phyloP scores from a whole-genome alignment of 2,113 vertebrate species.

The Tenrec ecaudatus region DNA sequence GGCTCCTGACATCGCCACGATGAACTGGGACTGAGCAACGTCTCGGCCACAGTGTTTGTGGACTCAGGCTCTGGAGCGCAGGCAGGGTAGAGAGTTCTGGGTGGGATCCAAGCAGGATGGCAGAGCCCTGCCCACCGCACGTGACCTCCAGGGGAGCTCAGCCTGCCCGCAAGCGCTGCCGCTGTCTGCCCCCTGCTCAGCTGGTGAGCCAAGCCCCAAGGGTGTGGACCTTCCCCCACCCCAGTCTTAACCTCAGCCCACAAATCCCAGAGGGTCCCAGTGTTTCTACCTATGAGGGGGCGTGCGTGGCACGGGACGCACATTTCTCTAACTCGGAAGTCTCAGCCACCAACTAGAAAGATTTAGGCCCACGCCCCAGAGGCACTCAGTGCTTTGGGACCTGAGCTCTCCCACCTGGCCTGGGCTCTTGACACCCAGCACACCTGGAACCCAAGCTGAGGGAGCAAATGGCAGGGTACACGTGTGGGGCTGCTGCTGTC shows the following conservation, averaged over 20 bases:
- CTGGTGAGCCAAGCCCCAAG: neutral
- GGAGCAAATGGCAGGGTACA: too few species aligned
- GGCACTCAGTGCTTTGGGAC: neutral
- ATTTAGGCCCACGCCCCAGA: neutral
- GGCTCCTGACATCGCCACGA: neutral
- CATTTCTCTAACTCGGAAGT: neutral
- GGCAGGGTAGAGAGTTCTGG: neutral
- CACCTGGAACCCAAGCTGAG: neutral
- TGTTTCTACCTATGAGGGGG: neutral
- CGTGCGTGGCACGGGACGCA: too few species aligned
- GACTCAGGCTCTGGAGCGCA: neutral
- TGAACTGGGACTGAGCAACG: slow-evolving; percentile 56
- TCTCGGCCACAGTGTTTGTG: slow-evolving; percentile 32
- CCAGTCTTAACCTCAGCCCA: neutral
- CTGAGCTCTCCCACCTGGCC: neutral
- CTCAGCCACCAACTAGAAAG: neutral
- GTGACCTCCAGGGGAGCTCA: neutral
- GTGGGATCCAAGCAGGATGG: neutral
- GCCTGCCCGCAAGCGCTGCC: neutral
- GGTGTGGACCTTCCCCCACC: too few species aligned
- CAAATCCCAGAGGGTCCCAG: neutral
- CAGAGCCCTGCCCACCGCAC: neutral
- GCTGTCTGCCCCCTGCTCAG: neutral
- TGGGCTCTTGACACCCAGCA: too few species aligned
- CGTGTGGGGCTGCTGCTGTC: neutral